A percentile compares a stretch with the other conserved stretches of the same genome.
These are phyloP conservation scores for Nomada lathburiana DNA, from an alignment of 2,888 invertebrate species.

Conservation along the genomic window DNA sequence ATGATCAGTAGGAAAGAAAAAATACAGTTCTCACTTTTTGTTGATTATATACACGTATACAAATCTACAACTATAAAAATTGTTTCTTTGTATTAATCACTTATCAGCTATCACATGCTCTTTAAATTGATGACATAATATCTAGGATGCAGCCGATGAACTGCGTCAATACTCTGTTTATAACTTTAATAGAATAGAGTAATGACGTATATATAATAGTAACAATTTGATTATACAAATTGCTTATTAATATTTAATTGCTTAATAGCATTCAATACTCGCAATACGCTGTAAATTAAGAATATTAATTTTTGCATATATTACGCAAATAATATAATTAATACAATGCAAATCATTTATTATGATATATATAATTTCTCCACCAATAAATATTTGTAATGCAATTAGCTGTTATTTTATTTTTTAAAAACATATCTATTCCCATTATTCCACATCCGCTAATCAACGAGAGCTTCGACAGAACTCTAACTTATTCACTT, in stretches of 20 bases:
- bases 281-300: constrained; percentile 36
- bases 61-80: constrained; percentile 60
- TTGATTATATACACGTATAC: constrained; percentile 48
- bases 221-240: constrained; percentile 40
- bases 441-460: constrained; percentile 6
- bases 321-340: constrained; percentile 29
- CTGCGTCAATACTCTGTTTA: constrained; percentile 36
- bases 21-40: constrained; percentile 50
- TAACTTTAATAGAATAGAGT: constrained; percentile 38
- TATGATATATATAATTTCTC: constrained; percentile 5
- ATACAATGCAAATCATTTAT: constrained; percentile 20
- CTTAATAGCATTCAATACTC: constrained; percentile 20
- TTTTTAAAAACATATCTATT: constrained; percentile 24
- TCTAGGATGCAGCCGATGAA: constrained; percentile 37
- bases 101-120: constrained; percentile 57
- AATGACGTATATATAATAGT: constrained; percentile 22
- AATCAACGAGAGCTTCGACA: constrained; percentile 16
- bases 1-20: constrained; percentile 45
- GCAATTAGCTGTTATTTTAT: not conserved
- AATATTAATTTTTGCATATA: constrained; percentile 14
- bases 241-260: constrained; percentile 41
- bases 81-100: constrained; percentile 36
- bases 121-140: constrained; percentile 56
- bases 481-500: constrained; percentile 10
- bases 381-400: constrained; percentile 18